phyloP scores from a whole-genome alignment of 2,888 invertebrate species.

The Hedychridium roseum region DNA sequence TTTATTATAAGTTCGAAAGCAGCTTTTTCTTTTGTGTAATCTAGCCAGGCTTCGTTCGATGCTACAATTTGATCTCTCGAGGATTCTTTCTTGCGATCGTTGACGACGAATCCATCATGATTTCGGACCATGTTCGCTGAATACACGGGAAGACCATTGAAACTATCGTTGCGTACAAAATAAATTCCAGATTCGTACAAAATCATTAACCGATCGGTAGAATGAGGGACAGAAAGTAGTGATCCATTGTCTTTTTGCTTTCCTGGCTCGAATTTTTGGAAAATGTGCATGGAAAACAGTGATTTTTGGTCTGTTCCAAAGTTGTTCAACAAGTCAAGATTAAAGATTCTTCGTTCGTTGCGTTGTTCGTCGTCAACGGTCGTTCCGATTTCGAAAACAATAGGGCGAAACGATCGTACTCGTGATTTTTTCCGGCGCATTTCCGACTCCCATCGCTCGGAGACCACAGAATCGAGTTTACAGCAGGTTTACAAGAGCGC shows the following conservation, averaged over 20 bases:
- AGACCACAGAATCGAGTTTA: slow-evolving; percentile 16
- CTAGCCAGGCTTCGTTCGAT: slow-evolving; percentile 49
- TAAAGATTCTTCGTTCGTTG: too few relatives aligned
- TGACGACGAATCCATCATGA: slow-evolving; percentile 25
- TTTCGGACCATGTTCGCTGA: slow-evolving; percentile 18
- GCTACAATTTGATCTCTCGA: slow-evolving; percentile 44
- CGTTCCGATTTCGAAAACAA: slow-evolving; percentile 28
- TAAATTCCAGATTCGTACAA: too few relatives aligned
- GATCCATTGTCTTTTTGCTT: too few relatives aligned
- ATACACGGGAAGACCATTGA: too few relatives aligned
- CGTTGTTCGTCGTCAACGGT: slow-evolving; percentile 34
- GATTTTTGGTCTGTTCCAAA: too few relatives aligned
- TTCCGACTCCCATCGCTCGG: slow-evolving; percentile 14
- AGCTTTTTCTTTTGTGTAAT: slow-evolving; percentile 43
- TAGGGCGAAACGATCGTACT: slow-evolving; percentile 22
- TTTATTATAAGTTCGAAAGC: slow-evolving; percentile 54
- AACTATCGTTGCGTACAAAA: too few relatives aligned
- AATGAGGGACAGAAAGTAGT: too few relatives aligned
- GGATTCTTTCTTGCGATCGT: slow-evolving; percentile 29
- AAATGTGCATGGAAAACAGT: too few relatives aligned
- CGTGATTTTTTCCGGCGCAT: slow-evolving; percentile 8
- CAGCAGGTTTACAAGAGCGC: slow-evolving; percentile 16
- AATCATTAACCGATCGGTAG: too few relatives aligned
- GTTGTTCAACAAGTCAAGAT: too few relatives aligned
- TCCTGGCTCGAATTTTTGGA: too few relatives aligned